Evolutionary conservation across 2,113 vertebrate genomes (phyloP).

Genomic region (Machaerirhynchus nigripectus): DNA sequence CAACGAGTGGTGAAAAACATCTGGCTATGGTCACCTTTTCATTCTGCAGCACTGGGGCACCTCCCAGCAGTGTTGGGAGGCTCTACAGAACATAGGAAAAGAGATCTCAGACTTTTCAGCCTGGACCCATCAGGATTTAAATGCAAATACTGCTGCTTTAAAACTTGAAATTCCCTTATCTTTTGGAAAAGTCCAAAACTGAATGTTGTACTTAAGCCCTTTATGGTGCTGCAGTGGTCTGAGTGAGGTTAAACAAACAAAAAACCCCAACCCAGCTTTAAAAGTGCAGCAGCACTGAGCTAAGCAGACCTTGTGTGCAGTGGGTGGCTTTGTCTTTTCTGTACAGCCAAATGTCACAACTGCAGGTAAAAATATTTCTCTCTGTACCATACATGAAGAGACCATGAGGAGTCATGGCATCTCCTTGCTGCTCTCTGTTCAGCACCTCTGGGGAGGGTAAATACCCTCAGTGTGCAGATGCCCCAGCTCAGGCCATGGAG

Average conservation of each 20-base stretch:
- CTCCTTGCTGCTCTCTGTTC: slow-evolving; percentile 23
- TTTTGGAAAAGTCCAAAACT: not conserved
- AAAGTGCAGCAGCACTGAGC: not conserved
- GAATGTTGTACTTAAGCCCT: not conserved
- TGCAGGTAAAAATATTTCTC: not conserved
- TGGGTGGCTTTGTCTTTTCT: not conserved
- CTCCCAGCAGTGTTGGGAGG: not conserved
- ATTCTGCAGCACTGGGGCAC: not conserved
- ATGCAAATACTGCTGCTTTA: not conserved
- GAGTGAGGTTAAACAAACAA: not conserved
- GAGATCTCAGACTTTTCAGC: not conserved
- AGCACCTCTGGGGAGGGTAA: slow-evolving; percentile 28
- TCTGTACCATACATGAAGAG: not conserved
- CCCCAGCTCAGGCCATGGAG: slow-evolving; percentile 33
- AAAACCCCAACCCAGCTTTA: not conserved
- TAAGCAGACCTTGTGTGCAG: not conserved
- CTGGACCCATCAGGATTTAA: not conserved
- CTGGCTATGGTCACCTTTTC: not conserved
- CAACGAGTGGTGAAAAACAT: not conserved
- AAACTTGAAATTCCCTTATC: not conserved
- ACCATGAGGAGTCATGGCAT: not conserved
- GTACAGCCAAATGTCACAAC: not conserved
- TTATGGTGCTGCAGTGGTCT: not conserved
- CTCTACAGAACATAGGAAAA: not conserved
- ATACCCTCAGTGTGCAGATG: not conserved